Conservation (phyloP, 2,888 invertebrate genomes). For the Rhagonycha lutea region DNA sequence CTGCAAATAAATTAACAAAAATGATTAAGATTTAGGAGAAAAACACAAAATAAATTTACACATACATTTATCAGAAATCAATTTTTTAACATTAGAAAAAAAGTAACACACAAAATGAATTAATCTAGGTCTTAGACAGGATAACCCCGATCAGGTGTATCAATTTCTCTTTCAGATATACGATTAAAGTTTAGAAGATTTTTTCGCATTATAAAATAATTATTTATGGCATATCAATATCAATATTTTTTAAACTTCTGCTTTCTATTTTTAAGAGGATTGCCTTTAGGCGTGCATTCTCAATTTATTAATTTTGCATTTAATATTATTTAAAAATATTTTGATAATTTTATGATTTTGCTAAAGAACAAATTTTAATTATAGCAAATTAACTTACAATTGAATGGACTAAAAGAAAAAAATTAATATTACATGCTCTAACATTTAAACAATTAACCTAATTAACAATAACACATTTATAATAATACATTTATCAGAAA, state of each 20-base stretch:
- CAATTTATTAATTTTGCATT: not conserved
- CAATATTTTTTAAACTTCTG: constrained; percentile 10
- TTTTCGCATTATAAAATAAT: constrained; percentile 11
- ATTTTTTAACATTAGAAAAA: not conserved
- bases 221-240: constrained; percentile 16
- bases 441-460: not conserved
- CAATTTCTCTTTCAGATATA: constrained; percentile 23
- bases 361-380: not conserved
- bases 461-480: not conserved
- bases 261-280: constrained; percentile 10
- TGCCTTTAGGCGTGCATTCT: not conserved
- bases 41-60: not conserved
- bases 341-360: not conserved
- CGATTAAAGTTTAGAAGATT: constrained; percentile 10
- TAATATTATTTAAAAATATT: not conserved
- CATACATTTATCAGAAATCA: not conserved
- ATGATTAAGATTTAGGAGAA: not conserved
- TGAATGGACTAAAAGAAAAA: not conserved
- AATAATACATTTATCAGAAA: not conserved
- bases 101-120: constrained; percentile 7
- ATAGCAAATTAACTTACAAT: not conserved
- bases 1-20: not conserved
- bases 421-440: not conserved
- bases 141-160: constrained; percentile 17
- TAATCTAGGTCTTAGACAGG: constrained; percentile 18